Percentiles rank a stretch among this genome's conserved stretches.
Evolutionary conservation across 1,140 invertebrate species (phyloP).

Genomic region (Doryteuthis pealeii): DNA sequence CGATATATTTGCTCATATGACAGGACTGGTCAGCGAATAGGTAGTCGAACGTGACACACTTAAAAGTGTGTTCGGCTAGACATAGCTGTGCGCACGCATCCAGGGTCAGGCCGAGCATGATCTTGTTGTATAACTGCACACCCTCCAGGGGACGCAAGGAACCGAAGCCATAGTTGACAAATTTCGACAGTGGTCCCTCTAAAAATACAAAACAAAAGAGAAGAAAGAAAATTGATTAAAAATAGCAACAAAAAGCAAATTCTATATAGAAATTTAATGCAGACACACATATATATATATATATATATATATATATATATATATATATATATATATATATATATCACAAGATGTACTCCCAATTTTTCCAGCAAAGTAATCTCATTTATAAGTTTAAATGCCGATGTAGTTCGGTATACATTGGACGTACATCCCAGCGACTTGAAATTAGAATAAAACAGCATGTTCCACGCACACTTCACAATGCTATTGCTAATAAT

Average conservation of each 20-base stretch:
- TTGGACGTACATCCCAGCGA: no score
- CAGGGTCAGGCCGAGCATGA: constrained; percentile 45
- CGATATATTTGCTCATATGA: constrained; percentile 51
- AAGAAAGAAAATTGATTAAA: neutral
- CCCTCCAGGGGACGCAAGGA: constrained; percentile 44
- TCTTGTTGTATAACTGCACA: constrained; percentile 46
- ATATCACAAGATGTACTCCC: no score
- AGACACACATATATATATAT: neutral
- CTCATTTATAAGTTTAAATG: no score
- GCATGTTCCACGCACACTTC: no score
- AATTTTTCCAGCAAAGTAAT: no score
- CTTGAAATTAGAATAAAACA: no score
- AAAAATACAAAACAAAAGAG: constrained; percentile 22
- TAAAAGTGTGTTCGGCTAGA: constrained; percentile 46
- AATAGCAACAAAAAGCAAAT: neutral
- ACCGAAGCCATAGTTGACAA: constrained; percentile 54
- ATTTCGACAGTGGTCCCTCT: constrained; percentile 51
- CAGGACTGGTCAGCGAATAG: constrained; percentile 45
- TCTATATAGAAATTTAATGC: neutral
- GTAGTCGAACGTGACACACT: constrained; percentile 54
- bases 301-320: neutral
- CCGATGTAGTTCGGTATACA: no score
- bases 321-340: constrained; percentile 2
- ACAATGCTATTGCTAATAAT: no score
- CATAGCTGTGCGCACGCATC: constrained; percentile 54